Base-by-base conservation (phyloP, 2,888 invertebrate genomes). In the Iphiclides podalirius region DNA sequence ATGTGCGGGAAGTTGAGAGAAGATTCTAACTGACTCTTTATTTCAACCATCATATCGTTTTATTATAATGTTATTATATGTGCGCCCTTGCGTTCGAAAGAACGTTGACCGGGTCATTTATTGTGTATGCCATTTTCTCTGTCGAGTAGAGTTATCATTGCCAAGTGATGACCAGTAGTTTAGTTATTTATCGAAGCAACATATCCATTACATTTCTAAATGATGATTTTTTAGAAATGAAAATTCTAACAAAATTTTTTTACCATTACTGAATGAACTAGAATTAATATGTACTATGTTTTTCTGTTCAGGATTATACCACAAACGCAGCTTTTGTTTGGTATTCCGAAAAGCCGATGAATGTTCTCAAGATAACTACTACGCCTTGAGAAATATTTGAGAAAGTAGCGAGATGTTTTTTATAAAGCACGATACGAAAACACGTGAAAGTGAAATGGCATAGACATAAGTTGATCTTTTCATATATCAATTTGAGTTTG, bases 391-490 rank as follows among this genome's bases (percentile, higher is more conserved):
- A 47, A 23, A 39, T 47, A 16, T 40, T 15, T 11, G 23, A 40
- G 49, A 49, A 49, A 49, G 34, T 44, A 39, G 14, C 2, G 9
- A 2, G 11, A n/a, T 28, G 37, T 33, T 44, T 33, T 26, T 31
- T 31, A 11, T 16, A 34, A 44, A 33, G 42, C 13, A 33, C 33
- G 12, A 46, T 16, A 35, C 35, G 38, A 38, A 43, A 48, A 14
- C 15, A 43, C 17, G 44, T 49, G 49, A 44, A 49, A 49, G 49
- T 49, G 13, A 35, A 40, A 43, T 23, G 23, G 14, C 17, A 31
- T 26, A 47, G 31, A 37, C 13, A 43, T 43, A 14, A 36, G 11
- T 17, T 31, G 7, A 33, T 17, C 20, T 9, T 6, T 20, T 33
- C 2, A 12, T 42, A 42, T 28, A 28, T 31, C 11, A 12, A 11